Percentiles rank a stretch among this genome's conserved stretches.
These are phyloP conservation scores for Zaprionus ornatus DNA, from an alignment of 1,140 invertebrate genomes.

Conservation along the genomic window DNA sequence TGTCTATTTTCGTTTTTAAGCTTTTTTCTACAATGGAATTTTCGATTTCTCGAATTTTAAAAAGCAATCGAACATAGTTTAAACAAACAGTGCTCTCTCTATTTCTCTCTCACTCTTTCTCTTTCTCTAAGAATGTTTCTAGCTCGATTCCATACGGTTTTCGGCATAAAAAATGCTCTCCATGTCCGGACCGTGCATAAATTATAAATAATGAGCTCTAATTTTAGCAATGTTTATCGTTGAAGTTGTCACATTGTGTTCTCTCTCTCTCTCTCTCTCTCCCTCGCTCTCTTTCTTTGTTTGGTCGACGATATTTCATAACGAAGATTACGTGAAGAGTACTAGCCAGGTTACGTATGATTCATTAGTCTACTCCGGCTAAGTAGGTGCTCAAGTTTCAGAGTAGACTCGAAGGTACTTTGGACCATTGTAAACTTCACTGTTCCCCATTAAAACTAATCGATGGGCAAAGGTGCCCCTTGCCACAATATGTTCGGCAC, in stretches of 20 bases:
- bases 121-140: too few species aligned
- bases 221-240: slow-evolving; percentile 35
- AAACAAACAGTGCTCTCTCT: slow-evolving; percentile 12
- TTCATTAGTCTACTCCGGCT: not conserved
- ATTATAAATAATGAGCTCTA: slow-evolving; percentile 31
- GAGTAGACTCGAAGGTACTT: not conserved
- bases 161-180: not conserved
- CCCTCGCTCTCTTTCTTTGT: not conserved
- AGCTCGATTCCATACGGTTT: not conserved
- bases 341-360: not conserved
- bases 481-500: not conserved
- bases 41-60: slow-evolving; percentile 13
- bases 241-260: slow-evolving; percentile 7
- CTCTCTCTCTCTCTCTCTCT: not conserved
- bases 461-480: not conserved
- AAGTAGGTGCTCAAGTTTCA: not conserved
- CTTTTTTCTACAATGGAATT: not conserved
- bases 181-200: not conserved
- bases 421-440: not conserved
- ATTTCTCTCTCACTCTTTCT: too few species aligned
- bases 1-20: slow-evolving; percentile 21
- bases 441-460: not conserved
- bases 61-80: slow-evolving; percentile 6
- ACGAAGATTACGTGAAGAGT: not conserved
- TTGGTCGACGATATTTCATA: not conserved